Percentiles rank a stretch among this genome's conserved stretches.
These are phyloP conservation scores for Drosophila birchii DNA, from an alignment of 2,888 invertebrate genomes.

Conservation along the genomic window DNA sequence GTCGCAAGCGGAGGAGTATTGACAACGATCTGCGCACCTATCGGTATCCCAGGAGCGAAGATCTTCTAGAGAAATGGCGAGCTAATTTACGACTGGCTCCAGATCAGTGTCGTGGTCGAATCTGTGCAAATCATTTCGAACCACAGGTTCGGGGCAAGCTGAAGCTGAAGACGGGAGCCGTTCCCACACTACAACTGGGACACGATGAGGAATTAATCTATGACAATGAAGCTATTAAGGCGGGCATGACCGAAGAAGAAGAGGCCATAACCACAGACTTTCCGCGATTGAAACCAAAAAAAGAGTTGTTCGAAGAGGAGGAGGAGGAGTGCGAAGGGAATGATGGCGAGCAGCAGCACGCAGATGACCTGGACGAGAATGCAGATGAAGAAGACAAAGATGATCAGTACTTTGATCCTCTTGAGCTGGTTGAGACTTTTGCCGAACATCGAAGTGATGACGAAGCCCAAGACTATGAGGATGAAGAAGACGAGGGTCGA, in stretches of 20 bases:
- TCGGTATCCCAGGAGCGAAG: conserved; percentile 73
- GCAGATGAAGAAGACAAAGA: conserved; percentile 45
- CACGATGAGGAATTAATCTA: conserved; percentile 70
- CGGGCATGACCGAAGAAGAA: conserved; percentile 35
- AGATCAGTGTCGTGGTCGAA: conserved; percentile 70
- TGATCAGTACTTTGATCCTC: conserved; percentile 60
- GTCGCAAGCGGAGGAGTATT: conserved; percentile 66
- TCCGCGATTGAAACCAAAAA: conserved; percentile 21
- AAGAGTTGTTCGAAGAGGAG: conserved; percentile 46
- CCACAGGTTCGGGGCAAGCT: conserved; percentile 69
- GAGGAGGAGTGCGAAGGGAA: conserved; percentile 32
- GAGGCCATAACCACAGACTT: conserved; percentile 19
- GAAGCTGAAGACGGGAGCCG: conserved; percentile 76
- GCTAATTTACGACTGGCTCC: conserved; percentile 69
- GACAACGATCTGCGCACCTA: conserved; percentile 76
- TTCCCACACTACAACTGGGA: conserved; percentile 78
- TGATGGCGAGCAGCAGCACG: conserved; percentile 17
- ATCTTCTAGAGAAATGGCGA: conserved; percentile 76
- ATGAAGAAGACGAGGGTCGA: conserved; percentile 37
- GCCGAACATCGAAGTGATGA: conserved; percentile 60
- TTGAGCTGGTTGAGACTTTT: conserved; percentile 67
- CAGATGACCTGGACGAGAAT: conserved; percentile 23
- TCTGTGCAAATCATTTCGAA: conserved; percentile 79
- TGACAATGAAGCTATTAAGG: conserved; percentile 68
- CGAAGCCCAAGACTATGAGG: conserved; percentile 19